Base-by-base conservation (phyloP, 1,140 invertebrate species). In the Drosophila repleta region DNA sequence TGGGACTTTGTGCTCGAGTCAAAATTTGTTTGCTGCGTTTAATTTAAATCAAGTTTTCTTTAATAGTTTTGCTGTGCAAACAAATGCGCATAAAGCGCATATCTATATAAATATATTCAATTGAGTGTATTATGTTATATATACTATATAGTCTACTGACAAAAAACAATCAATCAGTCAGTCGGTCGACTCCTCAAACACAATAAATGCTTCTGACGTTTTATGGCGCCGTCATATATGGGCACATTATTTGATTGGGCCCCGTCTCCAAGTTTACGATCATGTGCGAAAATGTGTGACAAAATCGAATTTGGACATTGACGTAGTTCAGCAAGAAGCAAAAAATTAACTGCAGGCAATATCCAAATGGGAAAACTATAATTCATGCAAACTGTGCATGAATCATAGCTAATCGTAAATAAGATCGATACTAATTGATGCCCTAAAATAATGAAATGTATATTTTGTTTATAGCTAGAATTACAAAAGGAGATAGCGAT, bases 31-130 rank as follows among this genome's bases (percentile, higher is more conserved):
- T 56, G 64, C 69, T 74, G 69, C 46, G 49, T 58, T 71, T 76
- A 70, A 79, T 74, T 76, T 62, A 71, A 88, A 88, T 76, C 76
- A 74, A 79, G 72, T 76, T 81, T 68, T 52, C 51, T 49, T 62
- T 53, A 74, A 82, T 79, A 76, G 75, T 67, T 87, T 69, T 71
- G 76, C 60, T 66, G 76, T 73, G 64, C 61, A 80, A 78, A 80
- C 72, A 82, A 87, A 69, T 66, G 39, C 49, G 48, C 61, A 72
- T 35, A 32, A 29, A 6, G 6, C 6, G 37, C 11, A 41, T 37
- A 17, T 20, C 32, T 62, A 52, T 60, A 37, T 56, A 60, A 46
- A 24, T 51, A 43, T 64, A 21, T 20, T n/a, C 58, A 2, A 1
- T 0, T 35, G 32, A 7, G 10, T 35, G 11, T 18, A 46, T 35